Base-by-base conservation (phyloP, 1,140 invertebrate genomes). In the Calycopis cecrops region DNA sequence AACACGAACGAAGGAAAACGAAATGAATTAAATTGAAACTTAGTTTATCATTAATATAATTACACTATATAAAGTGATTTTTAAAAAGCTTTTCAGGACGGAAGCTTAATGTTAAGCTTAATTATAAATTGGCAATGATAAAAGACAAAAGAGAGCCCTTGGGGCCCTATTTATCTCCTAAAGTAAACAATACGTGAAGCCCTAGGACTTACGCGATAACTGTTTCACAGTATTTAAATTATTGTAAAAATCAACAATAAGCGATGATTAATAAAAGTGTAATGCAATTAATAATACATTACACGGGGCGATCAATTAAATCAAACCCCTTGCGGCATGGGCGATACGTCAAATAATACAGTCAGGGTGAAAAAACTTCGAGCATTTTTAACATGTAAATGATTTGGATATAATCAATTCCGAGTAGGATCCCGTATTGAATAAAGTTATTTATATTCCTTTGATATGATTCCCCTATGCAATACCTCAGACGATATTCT, bases 381-480 rank as follows among this genome's bases (percentile, higher is more conserved):
- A 44, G 14, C 16, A 44, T 44, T 44, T 28, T 44, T 44, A 44
- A 44, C 17, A 44, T 44, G 40, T 17, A 44, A 17, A 44, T 9
- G 40, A 44, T 44, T 9, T 44, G 9, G 40, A 44, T 44, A 44
- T 44, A 44, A 44, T 44, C 14, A 44, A 44, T 17, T 44, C 12
- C 40, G 40, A 44, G 40, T n/a, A 1, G 14, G 40, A 44, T 14
- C 14, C 40, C 17, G 40, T 55, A 48, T 34, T 35, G 14, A 57
- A 57, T 38, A 28, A 57, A 57, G n/a, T 21, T 28, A 17, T 56
- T 40, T 50, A 59, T 42, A 56, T 55, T 63, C 17, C 55, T 53
- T 67, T 76, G 73, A 76, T 76, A 76, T 76, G 73, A 68, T 63
- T 69, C 21, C 38, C 58, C 69, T 62, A 67, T 44, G 14, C 3